These are phyloP conservation scores for Epinephelus fuscoguttatus DNA, from an alignment of 2,113 vertebrate species.

Conservation along the genomic window DNA sequence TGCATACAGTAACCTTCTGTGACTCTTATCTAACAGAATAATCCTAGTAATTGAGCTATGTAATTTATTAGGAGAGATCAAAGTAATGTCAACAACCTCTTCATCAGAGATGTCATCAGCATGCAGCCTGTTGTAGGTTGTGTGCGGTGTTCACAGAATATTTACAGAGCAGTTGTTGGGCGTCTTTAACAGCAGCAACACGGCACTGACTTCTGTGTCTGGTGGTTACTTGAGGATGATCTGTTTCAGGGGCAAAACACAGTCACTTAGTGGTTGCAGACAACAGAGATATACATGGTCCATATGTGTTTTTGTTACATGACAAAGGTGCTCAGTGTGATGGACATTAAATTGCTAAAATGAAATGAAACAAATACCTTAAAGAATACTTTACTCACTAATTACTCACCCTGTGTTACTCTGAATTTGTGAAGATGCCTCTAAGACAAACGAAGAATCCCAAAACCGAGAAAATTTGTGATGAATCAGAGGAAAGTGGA, in stretches of 20 bases:
- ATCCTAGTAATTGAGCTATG: constrained; percentile 38
- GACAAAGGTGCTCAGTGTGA: neutral
- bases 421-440: no score
- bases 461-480: no score
- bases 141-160: constrained; percentile 90
- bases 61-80: constrained; percentile 34
- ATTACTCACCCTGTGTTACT: no score
- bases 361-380: no score
- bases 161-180: constrained; percentile 93
- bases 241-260: constrained; percentile 90
- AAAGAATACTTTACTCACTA: no score
- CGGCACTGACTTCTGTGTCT: constrained; percentile 88
- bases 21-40: constrained; percentile 46
- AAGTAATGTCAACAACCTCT: constrained; percentile 23
- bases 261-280: constrained; percentile 82
- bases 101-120: constrained; percentile 80
- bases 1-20: constrained; percentile 55
- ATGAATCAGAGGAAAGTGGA: no score
- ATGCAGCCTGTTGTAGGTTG: constrained; percentile 95
- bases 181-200: constrained; percentile 88
- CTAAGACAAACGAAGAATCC: no score
- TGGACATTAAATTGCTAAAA: no score
- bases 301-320: constrained; percentile 1
- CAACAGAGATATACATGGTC: neutral
- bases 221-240: constrained; percentile 96